These are phyloP conservation scores for Lepidostoma basale DNA, from an alignment of 1,140 invertebrate species.

Conservation along the genomic window DNA sequence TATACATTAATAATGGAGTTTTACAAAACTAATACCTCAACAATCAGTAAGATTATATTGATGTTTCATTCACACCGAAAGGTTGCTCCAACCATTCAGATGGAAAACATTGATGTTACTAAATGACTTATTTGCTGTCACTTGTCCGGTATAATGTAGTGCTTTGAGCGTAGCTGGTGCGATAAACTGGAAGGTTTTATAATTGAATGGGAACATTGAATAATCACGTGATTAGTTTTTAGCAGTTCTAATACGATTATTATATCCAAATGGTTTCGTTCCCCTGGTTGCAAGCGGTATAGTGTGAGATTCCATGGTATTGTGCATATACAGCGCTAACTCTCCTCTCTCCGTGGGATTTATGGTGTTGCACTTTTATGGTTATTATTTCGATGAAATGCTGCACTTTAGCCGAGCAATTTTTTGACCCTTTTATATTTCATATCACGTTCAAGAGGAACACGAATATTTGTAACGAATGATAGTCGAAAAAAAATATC, in stretches of 20 bases:
- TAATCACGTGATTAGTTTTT: background rate
- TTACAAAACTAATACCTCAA: too few species aligned
- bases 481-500: too few species aligned
- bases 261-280: background rate
- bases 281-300: background rate
- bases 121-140: background rate
- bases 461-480: too few species aligned
- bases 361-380: constrained; percentile 36
- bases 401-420: constrained; percentile 23
- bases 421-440: constrained; percentile 1
- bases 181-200: background rate
- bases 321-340: constrained; percentile 17
- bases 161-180: too few species aligned
- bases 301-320: constrained; percentile 37
- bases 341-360: constrained; percentile 28
- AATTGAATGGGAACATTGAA: background rate
- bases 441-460: background rate
- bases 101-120: too few species aligned
- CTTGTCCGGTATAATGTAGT: background rate
- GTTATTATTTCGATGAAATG: constrained; percentile 38
- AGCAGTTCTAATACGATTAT: background rate
- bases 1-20: too few species aligned
- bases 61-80: background rate
- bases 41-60: background rate
- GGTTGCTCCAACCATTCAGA: too few species aligned